These are phyloP conservation scores for Psophia crepitans DNA, from an alignment of 2,113 vertebrate genomes.

Conservation along the genomic window DNA sequence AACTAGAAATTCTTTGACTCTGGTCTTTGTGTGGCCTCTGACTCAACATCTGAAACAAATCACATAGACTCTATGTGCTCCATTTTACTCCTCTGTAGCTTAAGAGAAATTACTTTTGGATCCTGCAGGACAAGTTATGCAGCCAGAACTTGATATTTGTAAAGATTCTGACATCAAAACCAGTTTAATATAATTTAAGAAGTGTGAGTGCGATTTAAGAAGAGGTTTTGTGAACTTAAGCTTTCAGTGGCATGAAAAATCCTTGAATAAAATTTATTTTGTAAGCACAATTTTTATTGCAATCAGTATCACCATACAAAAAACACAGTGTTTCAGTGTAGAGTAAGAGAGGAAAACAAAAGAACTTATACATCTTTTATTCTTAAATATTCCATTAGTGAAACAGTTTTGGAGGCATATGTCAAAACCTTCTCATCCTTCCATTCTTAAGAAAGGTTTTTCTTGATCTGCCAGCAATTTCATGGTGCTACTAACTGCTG, in stretches of 20 bases:
- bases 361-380: background rate
- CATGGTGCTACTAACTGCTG: background rate
- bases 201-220: background rate
- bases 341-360: background rate
- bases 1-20: background rate
- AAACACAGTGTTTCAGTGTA: background rate
- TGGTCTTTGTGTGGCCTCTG: background rate
- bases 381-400: background rate
- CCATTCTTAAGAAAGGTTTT: constrained; percentile 12
- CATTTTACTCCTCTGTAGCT: background rate
- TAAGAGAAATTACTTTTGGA: background rate
- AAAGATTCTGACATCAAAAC: background rate
- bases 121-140: background rate
- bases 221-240: background rate
- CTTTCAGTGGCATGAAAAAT: background rate
- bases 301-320: background rate
- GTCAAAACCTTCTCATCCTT: background rate
- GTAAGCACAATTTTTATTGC: background rate
- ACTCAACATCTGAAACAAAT: background rate
- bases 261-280: background rate
- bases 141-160: background rate
- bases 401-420: background rate
- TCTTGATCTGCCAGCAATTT: background rate
- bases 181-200: background rate
- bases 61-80: background rate